Evolutionary conservation across 1,140 invertebrate species (phyloP).

Genomic region (Homarus americanus): DNA sequence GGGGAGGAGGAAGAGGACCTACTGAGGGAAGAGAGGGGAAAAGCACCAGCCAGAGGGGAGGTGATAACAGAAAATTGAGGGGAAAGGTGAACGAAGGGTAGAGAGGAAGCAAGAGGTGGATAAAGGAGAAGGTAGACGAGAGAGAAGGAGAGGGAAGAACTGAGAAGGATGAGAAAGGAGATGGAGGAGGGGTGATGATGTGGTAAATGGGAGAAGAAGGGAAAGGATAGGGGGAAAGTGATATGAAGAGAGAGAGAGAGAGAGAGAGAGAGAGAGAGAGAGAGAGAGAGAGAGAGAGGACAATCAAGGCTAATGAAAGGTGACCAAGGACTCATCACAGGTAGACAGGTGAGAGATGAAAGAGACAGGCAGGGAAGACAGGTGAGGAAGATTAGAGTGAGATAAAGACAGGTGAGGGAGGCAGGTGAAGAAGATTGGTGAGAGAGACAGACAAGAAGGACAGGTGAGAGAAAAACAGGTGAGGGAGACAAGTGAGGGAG

Average conservation of each 20-base stretch:
- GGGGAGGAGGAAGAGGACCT: not conserved
- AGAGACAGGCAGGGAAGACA: not conserved
- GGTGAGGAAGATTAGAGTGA: not conserved
- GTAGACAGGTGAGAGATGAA: not conserved
- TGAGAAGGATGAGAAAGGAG: not conserved
- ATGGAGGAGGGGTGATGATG: not conserved
- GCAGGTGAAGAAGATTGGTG: not conserved
- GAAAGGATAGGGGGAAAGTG: not conserved
- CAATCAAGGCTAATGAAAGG: not conserved
- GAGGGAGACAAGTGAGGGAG: no score
- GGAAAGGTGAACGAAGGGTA: not conserved
- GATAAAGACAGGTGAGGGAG: not conserved
- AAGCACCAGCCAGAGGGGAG: not conserved
- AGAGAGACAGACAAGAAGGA: not conserved
- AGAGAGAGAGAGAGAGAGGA: constrained; percentile 8
- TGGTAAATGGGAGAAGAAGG: not conserved
- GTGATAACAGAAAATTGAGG: not conserved
- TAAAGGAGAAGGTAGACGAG: constrained; percentile 1
- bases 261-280: not conserved
- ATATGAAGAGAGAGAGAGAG: not conserved
- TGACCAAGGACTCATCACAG: not conserved
- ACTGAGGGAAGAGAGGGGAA: not conserved
- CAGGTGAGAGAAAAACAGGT: no score
- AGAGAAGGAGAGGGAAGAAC: constrained; percentile 18
- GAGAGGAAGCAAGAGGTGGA: not conserved